Conservation (phyloP, 37 sponge, comb jelly and placozoan genomes). For the Amphimedon queenslandica region DNA sequence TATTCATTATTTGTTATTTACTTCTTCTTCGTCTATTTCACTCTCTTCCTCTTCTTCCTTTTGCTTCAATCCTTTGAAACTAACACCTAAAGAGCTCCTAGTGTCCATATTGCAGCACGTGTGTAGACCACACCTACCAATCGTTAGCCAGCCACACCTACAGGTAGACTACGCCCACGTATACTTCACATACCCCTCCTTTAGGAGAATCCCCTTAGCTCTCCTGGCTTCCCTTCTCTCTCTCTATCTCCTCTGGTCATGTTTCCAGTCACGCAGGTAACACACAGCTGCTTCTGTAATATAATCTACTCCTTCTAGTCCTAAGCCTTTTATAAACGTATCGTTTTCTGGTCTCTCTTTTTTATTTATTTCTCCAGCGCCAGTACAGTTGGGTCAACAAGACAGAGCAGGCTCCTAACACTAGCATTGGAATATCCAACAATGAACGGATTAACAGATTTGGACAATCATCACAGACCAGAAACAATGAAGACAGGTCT, state of each 20-base stretch:
- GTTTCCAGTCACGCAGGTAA: too few relatives aligned
- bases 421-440: not conserved
- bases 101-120: not conserved
- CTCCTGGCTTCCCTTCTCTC: not conserved
- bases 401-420: not conserved
- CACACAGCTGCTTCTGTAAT: too few relatives aligned
- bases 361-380: not conserved
- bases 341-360: too few relatives aligned
- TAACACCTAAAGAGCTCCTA: not conserved
- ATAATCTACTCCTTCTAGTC: too few relatives aligned
- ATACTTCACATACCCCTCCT: too few relatives aligned
- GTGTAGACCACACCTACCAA: not conserved
- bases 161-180: too few relatives aligned
- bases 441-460: not conserved
- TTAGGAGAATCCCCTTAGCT: too few relatives aligned
- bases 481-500: slow-evolving; percentile 1
- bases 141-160: too few relatives aligned
- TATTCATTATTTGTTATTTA: not conserved
- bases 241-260: not conserved
- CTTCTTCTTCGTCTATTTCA: slow-evolving; percentile 44
- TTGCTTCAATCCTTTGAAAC: not conserved
- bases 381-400: not conserved
- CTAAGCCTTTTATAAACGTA: too few relatives aligned
- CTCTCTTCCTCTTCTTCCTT: slow-evolving; percentile 18
- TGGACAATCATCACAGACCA: too few relatives aligned